Percentiles rank a stretch among this genome's conserved stretches.
phyloP scores from a whole-genome alignment of 1,140 invertebrate genomes.

The Colletes latitarsis region DNA sequence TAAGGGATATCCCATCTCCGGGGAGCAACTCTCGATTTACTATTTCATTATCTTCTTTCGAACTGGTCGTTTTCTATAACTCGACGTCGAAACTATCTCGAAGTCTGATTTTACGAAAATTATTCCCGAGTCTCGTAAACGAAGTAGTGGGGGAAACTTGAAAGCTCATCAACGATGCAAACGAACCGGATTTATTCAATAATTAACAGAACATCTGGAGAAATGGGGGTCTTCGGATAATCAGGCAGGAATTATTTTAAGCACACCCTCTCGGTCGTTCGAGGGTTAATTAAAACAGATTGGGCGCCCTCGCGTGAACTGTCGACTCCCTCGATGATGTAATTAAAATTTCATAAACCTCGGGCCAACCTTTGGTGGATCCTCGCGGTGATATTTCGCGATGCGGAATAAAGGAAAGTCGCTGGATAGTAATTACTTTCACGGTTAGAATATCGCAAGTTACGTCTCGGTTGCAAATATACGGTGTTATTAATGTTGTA shows the following conservation, averaged over 20 bases:
- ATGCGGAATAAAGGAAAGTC: no score
- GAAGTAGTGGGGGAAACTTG: neutral
- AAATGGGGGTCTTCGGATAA: neutral
- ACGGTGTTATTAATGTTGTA: no score
- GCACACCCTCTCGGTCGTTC: neutral
- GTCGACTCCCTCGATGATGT: neutral
- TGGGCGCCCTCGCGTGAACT: neutral
- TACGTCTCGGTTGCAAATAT: no score
- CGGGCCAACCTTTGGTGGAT: neutral
- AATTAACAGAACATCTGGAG: neutral
- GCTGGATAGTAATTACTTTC: no score
- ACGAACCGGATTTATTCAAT: conserved; percentile 4
- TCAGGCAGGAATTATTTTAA: neutral
- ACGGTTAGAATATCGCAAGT: no score
- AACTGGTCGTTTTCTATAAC: no score
- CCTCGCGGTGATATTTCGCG: no score
- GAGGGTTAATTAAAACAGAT: conserved; percentile 3
- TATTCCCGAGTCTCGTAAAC: neutral
- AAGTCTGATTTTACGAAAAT: no score
- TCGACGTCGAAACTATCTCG: no score
- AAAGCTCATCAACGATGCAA: neutral
- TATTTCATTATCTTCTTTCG: no score
- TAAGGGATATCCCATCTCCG: no score
- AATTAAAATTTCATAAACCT: neutral
- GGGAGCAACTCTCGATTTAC: no score